Conservation (phyloP, 2,113 vertebrate species). For the Harpagus bidentatus region DNA sequence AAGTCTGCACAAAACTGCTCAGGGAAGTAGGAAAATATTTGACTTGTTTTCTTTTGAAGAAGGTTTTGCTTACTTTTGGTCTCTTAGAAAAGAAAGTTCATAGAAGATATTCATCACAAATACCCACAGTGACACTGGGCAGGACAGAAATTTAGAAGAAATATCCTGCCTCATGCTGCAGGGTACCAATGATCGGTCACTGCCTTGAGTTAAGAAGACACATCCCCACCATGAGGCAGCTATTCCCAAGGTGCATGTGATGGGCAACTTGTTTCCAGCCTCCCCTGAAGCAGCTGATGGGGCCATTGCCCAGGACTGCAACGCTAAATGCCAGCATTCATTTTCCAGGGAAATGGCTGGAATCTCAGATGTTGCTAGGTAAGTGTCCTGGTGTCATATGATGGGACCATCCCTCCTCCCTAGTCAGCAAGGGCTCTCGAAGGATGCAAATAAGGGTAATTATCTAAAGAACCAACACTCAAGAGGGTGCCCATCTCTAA, state of each 20-base stretch:
- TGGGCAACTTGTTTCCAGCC: not conserved
- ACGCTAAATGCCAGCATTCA: not conserved
- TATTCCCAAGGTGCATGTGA: rapidly evolving
- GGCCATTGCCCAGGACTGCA: not conserved
- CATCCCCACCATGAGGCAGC: not conserved
- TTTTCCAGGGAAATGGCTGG: not conserved
- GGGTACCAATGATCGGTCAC: not conserved
- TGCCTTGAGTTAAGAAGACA: not conserved
- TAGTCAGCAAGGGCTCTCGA: not conserved
- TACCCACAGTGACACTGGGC: not conserved
- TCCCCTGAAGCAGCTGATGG: not conserved
- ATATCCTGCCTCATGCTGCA: not conserved
- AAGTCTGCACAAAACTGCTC: not conserved
- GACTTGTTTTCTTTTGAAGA: not conserved
- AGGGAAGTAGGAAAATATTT: not conserved
- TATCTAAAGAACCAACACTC: not conserved
- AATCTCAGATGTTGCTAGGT: not conserved
- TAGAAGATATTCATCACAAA: not conserved
- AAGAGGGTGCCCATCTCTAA: not conserved
- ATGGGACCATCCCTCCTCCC: not conserved
- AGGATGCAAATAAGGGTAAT: not conserved
- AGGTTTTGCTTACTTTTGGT: not conserved
- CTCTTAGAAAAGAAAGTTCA: not conserved
- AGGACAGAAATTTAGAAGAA: not conserved
- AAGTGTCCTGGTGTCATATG: not conserved